These are phyloP conservation scores for Perizoma flavofasciatum DNA, from an alignment of 2,888 invertebrate genomes.

Conservation along the genomic window DNA sequence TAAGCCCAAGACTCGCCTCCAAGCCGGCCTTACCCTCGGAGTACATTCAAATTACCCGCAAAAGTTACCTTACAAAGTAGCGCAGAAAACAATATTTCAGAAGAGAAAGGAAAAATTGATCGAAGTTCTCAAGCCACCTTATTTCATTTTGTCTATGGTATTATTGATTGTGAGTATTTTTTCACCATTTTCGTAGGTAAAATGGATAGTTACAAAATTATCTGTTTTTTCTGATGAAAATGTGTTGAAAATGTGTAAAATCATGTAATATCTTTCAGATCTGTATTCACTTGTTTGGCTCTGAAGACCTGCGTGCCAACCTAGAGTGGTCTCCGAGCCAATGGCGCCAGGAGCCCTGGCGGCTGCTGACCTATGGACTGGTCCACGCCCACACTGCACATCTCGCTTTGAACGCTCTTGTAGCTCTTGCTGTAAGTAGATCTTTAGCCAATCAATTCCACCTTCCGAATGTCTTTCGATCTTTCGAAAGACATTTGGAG, in stretches of 20 bases:
- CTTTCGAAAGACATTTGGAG: neutral
- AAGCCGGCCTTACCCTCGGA: conserved; percentile 65
- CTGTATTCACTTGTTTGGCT: conserved; percentile 53
- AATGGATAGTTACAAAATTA: neutral
- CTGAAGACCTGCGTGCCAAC: conserved; percentile 45
- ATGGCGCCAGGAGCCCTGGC: conserved; percentile 89
- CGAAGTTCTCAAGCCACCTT: conserved; percentile 66
- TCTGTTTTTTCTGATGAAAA: no score
- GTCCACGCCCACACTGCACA: conserved; percentile 91
- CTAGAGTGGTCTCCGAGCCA: conserved; percentile 67
- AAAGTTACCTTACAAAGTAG: conserved; percentile 33
- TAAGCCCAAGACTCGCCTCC: conserved; percentile 52
- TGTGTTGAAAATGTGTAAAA: no score
- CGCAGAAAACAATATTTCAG: conserved; percentile 59
- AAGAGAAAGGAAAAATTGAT: conserved; percentile 64
- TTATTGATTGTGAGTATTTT: conserved; percentile 65
- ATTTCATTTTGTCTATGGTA: conserved; percentile 71
- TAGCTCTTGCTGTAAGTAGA: conserved; percentile 67
- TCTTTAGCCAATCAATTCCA: no score
- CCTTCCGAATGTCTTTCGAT: neutral
- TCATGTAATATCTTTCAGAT: conserved; percentile 45
- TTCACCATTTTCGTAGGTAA: neutral
- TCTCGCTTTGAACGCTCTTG: conserved; percentile 87
- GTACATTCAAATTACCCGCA: conserved; percentile 48
- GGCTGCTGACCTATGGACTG: conserved; percentile 90